phyloP scores from a whole-genome alignment of 2,797 vertebrate species.

The Sardinella longiceps region DNA sequence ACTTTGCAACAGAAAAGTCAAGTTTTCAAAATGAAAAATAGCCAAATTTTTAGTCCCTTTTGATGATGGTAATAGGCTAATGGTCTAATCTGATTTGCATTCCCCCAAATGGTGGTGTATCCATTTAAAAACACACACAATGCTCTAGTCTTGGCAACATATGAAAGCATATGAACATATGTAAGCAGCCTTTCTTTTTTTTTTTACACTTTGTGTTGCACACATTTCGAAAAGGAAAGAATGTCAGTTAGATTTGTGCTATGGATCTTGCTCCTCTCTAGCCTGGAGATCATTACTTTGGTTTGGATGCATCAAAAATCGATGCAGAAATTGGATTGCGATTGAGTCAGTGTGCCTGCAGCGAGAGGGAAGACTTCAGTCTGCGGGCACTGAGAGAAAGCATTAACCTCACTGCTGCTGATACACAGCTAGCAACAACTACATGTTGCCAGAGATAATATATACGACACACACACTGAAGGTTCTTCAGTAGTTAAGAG shows the following conservation, averaged over 20 bases:
- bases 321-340: background rate
- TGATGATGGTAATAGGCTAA: no score
- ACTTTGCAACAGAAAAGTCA: no score
- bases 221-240: no score
- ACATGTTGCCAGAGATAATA: background rate
- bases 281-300: constrained; percentile 6
- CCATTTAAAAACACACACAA: background rate
- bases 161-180: background rate
- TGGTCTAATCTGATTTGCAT: no score
- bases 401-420: background rate
- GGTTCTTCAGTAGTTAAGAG: no score
- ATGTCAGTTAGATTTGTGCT: no score
- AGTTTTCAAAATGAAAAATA: no score
- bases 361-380: background rate
- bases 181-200: background rate
- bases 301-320: background rate
- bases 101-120: no score
- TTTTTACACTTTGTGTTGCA: background rate
- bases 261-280: background rate
- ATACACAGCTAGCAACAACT: background rate
- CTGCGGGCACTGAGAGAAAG: background rate
- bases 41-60: no score
- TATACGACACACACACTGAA: background rate
- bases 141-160: background rate
- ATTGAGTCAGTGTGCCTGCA: background rate